These are phyloP conservation scores for Lysiphlebus fabarum DNA, from an alignment of 1,140 invertebrate genomes.

Conservation along the genomic window DNA sequence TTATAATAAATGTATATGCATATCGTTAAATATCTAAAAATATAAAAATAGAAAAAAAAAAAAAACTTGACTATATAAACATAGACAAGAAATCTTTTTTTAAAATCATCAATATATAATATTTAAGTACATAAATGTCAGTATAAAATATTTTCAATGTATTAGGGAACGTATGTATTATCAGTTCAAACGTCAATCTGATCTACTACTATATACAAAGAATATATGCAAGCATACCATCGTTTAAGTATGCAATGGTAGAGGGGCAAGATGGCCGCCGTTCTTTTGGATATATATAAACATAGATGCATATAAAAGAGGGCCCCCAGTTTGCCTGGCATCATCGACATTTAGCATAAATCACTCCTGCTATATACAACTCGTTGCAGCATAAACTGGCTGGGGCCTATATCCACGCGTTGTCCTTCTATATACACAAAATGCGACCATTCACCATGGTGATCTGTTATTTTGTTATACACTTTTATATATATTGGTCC, in stretches of 20 bases:
- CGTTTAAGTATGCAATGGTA: constrained; percentile 17
- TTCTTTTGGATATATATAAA: constrained; percentile 20
- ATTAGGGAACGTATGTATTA: too few relatives aligned
- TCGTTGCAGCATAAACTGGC: constrained; percentile 20
- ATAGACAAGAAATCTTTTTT: too few relatives aligned
- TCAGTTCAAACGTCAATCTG: constrained; percentile 36
- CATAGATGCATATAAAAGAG: constrained; percentile 31
- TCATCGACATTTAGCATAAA: constrained; percentile 42
- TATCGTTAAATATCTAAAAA: too few relatives aligned
- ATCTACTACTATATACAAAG: constrained; percentile 9
- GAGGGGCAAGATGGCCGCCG: constrained; percentile 43
- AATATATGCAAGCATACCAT: too few relatives aligned
- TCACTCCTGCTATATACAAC: constrained; percentile 43
- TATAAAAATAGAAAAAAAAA: too few relatives aligned
- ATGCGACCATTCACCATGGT: constrained; percentile 30
- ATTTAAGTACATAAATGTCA: too few relatives aligned
- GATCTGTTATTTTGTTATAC: constrained; percentile 19
- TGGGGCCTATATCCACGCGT: constrained; percentile 11
- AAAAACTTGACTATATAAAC: too few relatives aligned
- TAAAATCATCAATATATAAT: too few relatives aligned
- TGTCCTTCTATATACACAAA: constrained; percentile 25
- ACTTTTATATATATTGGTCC: constrained; percentile 18
- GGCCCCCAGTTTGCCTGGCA: constrained; percentile 34
- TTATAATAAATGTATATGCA: too few relatives aligned
- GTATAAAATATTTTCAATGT: too few relatives aligned